phyloP scores from a whole-genome alignment of 2,113 vertebrate species.

The Panthera uncia region DNA sequence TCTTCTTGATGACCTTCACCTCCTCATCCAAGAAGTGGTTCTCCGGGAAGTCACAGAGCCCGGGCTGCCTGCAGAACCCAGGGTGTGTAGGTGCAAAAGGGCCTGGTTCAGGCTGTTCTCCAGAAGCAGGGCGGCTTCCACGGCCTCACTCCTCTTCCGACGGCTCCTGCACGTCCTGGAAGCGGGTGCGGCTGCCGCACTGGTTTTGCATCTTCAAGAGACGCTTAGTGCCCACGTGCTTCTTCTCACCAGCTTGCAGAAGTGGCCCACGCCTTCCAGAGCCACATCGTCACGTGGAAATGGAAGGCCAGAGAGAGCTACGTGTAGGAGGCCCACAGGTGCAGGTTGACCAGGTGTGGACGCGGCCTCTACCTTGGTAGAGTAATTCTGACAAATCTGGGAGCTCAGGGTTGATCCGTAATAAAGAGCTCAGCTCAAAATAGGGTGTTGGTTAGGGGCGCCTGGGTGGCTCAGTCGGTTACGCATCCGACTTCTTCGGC shows the following conservation, averaged over 20 bases:
- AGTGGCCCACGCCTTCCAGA: neutral
- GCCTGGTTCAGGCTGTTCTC: neutral
- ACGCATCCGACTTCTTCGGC: no score
- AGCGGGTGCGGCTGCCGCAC: neutral
- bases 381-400: neutral
- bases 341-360: neutral
- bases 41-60: neutral
- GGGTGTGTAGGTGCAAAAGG: neutral
- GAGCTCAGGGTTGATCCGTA: neutral
- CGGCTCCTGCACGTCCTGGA: neutral
- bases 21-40: neutral
- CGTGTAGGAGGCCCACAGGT: neutral
- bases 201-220: neutral
- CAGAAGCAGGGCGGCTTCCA: neutral
- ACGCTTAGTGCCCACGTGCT: neutral
- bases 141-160: neutral
- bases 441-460: neutral
- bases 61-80: neutral
- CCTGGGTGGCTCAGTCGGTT: no score
- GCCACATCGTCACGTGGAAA: neutral
- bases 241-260: neutral
- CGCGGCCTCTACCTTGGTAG: neutral
- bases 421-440: neutral
- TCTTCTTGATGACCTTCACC: neutral
- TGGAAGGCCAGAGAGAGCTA: neutral